These are phyloP conservation scores for Sarcoramphus papa DNA, from an alignment of 2,797 vertebrate genomes.

Conservation along the genomic window DNA sequence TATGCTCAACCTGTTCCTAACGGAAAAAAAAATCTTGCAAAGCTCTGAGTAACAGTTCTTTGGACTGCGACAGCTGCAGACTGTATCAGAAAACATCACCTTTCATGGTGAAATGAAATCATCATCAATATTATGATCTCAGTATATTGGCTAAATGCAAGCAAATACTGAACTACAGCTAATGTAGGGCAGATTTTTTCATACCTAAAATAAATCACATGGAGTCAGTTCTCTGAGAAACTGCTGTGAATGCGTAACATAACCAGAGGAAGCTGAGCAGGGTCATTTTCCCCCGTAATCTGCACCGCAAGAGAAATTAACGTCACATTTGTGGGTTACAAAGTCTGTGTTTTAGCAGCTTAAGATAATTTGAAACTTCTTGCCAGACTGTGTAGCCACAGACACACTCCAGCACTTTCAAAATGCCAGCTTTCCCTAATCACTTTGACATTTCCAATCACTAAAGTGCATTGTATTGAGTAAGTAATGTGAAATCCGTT, in stretches of 20 bases:
- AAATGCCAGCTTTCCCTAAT: conserved; percentile 16
- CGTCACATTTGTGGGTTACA: neutral
- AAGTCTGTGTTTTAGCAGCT: neutral
- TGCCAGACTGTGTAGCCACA: neutral
- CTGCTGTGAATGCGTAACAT: neutral
- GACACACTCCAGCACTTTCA: neutral
- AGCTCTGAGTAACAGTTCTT: neutral
- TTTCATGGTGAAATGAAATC: neutral
- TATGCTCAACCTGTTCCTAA: neutral
- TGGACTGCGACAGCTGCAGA: neutral
- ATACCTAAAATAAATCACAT: neutral
- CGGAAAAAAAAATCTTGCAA: neutral
- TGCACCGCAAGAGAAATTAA: neutral
- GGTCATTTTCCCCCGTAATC: neutral
- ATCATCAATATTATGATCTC: neutral
- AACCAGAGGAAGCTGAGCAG: neutral
- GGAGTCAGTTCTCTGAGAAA: neutral
- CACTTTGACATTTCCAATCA: conserved; percentile 35
- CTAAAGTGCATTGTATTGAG: neutral
- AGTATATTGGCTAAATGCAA: neutral
- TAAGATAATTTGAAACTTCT: neutral
- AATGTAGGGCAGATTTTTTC: neutral
- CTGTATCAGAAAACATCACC: neutral
- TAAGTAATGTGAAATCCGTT: neutral
- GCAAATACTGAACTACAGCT: neutral